A percentile compares a stretch with the other conserved stretches of the same genome.
These are phyloP conservation scores for Donacobius atricapilla DNA, from an alignment of 2,113 vertebrate genomes.

Conservation along the genomic window DNA sequence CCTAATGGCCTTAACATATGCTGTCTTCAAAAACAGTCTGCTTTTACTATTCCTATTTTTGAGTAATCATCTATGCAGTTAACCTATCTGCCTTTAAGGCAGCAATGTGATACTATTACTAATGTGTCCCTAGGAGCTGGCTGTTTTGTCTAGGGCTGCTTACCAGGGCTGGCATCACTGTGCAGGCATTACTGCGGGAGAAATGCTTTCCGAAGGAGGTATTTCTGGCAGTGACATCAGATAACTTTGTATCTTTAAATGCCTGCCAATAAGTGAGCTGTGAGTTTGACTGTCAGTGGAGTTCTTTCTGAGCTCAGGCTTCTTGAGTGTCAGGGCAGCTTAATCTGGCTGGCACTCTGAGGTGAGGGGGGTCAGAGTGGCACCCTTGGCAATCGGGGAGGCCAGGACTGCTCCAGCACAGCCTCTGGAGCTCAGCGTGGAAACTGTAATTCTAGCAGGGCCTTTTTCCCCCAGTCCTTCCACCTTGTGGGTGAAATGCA, in stretches of 20 bases:
- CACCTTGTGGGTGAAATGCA: background rate
- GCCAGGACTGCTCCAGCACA: background rate
- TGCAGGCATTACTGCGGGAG: background rate
- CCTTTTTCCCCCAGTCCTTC: background rate
- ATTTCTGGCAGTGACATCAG: slow-evolving; percentile 15
- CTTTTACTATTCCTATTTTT: background rate
- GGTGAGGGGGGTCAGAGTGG: background rate
- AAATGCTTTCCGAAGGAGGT: background rate
- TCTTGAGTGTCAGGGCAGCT: background rate
- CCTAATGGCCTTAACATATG: background rate
- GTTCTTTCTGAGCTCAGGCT: background rate
- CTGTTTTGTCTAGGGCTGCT: background rate
- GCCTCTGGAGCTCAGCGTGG: fast-evolving
- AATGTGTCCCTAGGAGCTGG: background rate
- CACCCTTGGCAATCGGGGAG: background rate
- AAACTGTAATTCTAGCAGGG: background rate
- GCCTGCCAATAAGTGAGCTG: background rate
- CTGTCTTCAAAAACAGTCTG: background rate
- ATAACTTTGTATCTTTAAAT: background rate
- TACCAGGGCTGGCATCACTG: background rate
- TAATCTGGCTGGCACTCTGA: background rate
- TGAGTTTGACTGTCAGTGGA: background rate
- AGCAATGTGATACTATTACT: background rate
- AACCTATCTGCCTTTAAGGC: background rate
- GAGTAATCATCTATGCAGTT: background rate